Evolutionary conservation across 2,888 invertebrate species (phyloP).

Genomic region (Galerucella calmariensis): DNA sequence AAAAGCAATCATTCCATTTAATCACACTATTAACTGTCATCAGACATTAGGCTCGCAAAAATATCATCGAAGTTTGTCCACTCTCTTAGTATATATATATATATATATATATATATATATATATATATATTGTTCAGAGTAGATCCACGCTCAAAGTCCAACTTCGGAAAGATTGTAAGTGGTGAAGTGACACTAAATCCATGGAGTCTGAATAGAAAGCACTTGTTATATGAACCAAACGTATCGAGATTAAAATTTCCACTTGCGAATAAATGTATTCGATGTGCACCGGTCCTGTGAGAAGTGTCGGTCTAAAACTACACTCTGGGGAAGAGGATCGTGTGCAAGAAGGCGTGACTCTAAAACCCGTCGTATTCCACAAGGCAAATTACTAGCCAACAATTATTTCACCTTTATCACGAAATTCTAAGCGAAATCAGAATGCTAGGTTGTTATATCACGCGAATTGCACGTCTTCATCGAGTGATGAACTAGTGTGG

Average conservation of each 20-base stretch:
- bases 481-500: slow-evolving; percentile 42
- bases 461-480: slow-evolving; percentile 54
- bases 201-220: no score
- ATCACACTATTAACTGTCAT: no score
- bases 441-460: slow-evolving; percentile 53
- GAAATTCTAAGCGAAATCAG: slow-evolving; percentile 52
- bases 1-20: no score
- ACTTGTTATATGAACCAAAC: background rate
- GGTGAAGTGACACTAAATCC: no score
- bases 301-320: slow-evolving; percentile 44
- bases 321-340: slow-evolving; percentile 52
- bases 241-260: background rate
- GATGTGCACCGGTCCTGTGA: slow-evolving; percentile 8
- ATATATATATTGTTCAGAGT: no score
- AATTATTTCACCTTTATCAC: slow-evolving; percentile 57
- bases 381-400: slow-evolving; percentile 51
- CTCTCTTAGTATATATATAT: no score
- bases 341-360: slow-evolving; percentile 54
- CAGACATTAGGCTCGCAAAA: no score
- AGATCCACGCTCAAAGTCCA: no score
- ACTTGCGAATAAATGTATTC: background rate
- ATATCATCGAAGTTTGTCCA: no score
- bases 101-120: no score
- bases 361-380: slow-evolving; percentile 43
- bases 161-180: no score